phyloP scores from a whole-genome alignment of 2,888 invertebrate genomes.

The Pharmacophagus antenor region DNA sequence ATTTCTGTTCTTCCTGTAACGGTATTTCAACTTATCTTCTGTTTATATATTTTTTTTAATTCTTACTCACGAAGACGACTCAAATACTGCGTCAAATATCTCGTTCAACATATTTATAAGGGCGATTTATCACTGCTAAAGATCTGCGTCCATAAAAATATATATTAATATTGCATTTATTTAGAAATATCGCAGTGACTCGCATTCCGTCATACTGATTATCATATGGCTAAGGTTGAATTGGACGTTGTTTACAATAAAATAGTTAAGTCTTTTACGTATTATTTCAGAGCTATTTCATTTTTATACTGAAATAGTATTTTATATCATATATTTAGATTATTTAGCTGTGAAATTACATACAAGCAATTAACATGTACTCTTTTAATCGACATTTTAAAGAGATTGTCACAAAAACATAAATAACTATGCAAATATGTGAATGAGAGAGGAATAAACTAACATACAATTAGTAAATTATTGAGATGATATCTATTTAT shows the following conservation, averaged over 20 bases:
- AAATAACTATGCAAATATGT: too few species aligned
- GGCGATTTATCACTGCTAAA: conserved; percentile 12
- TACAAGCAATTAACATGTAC: too few species aligned
- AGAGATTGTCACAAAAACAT: too few species aligned
- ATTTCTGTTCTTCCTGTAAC: too few species aligned
- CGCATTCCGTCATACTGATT: conserved; percentile 8
- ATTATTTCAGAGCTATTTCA: too few species aligned
- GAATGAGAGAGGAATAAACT: too few species aligned
- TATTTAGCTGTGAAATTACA: too few species aligned
- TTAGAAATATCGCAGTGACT: conserved; percentile 4
- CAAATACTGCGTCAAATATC: conserved; percentile 13
- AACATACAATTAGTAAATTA: too few species aligned
- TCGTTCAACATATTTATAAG: conserved; percentile 18
- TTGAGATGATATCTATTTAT: too few species aligned
- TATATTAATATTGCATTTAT: conserved; percentile 14
- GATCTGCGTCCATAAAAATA: conserved; percentile 23
- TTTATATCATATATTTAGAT: too few species aligned
- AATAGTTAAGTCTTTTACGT: not conserved
- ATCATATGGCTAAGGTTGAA: conserved; percentile 16
- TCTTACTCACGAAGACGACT: not conserved
- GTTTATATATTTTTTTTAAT: not conserved
- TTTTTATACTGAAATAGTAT: too few species aligned
- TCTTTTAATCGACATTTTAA: too few species aligned
- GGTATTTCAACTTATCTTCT: not conserved
- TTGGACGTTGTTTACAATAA: not conserved